phyloP scores from a whole-genome alignment of 2,888 invertebrate species.

The Megastigmus dorsalis region DNA sequence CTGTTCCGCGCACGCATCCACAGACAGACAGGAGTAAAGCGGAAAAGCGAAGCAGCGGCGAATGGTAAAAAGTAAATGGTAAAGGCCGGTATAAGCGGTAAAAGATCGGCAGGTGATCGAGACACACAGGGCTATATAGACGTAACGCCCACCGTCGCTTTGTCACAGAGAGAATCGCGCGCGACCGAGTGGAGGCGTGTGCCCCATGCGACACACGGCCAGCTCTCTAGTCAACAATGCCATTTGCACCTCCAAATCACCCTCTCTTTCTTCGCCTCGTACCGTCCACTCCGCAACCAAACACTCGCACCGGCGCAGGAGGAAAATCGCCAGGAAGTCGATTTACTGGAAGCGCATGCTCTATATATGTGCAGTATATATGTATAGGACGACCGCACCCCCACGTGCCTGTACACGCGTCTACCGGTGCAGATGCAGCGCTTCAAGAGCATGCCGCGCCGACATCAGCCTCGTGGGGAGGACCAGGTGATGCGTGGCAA shows the following conservation, averaged over 20 bases:
- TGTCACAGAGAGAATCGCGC: neutral
- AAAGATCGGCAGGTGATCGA: conserved; percentile 16
- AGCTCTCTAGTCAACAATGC: neutral
- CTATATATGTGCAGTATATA: no score
- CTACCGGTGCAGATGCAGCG: conserved; percentile 36
- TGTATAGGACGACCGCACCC: neutral
- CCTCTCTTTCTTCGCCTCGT: neutral
- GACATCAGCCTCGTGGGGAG: no score
- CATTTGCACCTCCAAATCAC: no score
- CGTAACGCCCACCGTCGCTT: neutral
- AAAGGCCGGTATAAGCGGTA: no score
- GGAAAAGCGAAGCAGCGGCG: no score
- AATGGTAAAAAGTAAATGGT: no score
- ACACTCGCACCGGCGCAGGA: neutral
- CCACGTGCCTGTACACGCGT: conserved; percentile 5
- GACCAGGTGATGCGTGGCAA: conserved; percentile 18
- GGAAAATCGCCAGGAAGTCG: conserved; percentile 22
- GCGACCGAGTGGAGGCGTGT: conserved; percentile 1
- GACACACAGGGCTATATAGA: no score
- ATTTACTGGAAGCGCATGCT: no score
- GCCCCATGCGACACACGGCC: neutral
- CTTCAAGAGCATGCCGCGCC: neutral
- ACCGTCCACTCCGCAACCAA: no score
- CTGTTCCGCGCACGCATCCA: conserved; percentile 18
- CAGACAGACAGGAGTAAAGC: no score